A percentile compares a stretch with the other conserved stretches of the same genome.
Evolutionary conservation across 35 echinoderm and acorn worm genomes (phyloP).

Genomic region (Lytechinus variegatus): DNA sequence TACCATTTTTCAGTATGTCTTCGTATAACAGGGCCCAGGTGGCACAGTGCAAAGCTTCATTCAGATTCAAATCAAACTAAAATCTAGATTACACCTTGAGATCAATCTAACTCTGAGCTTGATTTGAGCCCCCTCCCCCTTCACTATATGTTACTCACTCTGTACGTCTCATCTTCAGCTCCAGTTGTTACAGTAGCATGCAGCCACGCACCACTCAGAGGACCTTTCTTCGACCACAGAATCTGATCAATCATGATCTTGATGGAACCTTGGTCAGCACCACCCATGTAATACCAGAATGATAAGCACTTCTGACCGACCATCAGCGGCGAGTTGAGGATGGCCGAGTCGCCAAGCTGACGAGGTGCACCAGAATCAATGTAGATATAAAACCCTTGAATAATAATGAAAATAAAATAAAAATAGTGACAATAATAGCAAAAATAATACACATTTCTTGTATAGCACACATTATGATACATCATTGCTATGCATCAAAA

Average conservation of each 20-base stretch:
- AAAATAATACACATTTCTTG: too few species aligned
- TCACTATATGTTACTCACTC: background rate
- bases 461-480: too few species aligned
- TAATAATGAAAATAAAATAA: too few species aligned
- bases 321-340: slow-evolving; percentile 48
- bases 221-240: slow-evolving; percentile 56
- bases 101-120: too few species aligned
- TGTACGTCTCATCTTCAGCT: background rate
- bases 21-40: too few species aligned
- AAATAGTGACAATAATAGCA: too few species aligned
- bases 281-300: slow-evolving; percentile 87
- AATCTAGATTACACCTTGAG: too few species aligned
- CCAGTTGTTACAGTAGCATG: slow-evolving; percentile 60
- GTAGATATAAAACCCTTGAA: slow-evolving; percentile 66
- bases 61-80: too few species aligned
- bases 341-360: slow-evolving; percentile 26
- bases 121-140: background rate
- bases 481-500: too few species aligned
- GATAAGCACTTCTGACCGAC: slow-evolving; percentile 65
- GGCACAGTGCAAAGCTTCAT: too few species aligned
- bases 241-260: background rate
- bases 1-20: too few species aligned
- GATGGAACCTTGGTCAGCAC: slow-evolving; percentile 31
- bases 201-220: slow-evolving; percentile 65
- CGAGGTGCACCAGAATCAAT: slow-evolving; percentile 72